Evolutionary conservation across 2,888 invertebrate genomes (phyloP), one percentile per base, ranked within the genome.

Genomic region (Phortica magna): DNA sequence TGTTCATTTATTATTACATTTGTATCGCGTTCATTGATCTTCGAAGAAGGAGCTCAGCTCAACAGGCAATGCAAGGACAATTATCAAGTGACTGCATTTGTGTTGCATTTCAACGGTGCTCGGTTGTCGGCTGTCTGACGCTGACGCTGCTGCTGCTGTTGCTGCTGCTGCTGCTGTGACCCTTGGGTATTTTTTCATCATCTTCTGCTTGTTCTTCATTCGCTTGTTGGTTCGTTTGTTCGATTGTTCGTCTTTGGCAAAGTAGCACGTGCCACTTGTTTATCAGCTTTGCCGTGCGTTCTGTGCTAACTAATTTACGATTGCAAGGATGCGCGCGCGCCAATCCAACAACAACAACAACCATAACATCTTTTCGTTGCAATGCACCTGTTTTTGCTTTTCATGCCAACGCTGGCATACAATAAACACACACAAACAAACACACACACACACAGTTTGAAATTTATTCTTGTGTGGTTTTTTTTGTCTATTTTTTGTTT

Each of bases 21-120:
- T 65, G 31, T 68, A 68, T 68, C 43, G 43, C 17, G 10, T 68
- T 68, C 43, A 39, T 12, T 43, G 68, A 68, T 43, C 43, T 68
- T 10, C 31, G 31, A 31, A 31, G 31, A 4, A 31, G 31, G 31
- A 31, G 31, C 17, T 68, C 48, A 14, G 14, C 48, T 48, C 10
- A 9, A 48, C 9, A 14, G 48, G 14, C 48, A 12, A 7, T 48
- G 48, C 48, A 48, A 48, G 48, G 48, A 48, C 48, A 48, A 48
- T 48, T 0, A 9, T 48, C 10, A 9, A 48, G 48, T 7, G 48
- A 48, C 48, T 48, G 48, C 48, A 48, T 9, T 48, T 48, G 0
- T 48, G 14, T 48, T 48, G 48, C 48, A 48, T 48, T 48, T 48
- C 48, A 48, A 12, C 9, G 48, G 43, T 7, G 10, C n/a, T n/a